Evolutionary conservation across 2,797 vertebrate genomes (phyloP), one percentile per base, ranked within the genome.

Genomic region (Myiothlypis coronata): DNA sequence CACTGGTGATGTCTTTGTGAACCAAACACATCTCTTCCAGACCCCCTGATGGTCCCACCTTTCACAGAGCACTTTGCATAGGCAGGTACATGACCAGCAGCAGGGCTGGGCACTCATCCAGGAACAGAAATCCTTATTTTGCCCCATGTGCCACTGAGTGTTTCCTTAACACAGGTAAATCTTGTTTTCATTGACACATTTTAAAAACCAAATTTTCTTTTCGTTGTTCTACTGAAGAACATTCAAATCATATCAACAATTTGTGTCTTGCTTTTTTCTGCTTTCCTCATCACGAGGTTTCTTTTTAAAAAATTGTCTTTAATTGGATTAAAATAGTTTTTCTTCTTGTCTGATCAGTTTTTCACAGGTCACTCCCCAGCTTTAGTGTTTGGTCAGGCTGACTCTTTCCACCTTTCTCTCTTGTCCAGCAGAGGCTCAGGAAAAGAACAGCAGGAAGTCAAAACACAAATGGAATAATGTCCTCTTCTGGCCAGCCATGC

Each of bases 401-500:
- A 8, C 9, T 88, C 55, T 60, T 53, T 5, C 19, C 10, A 72
- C 37, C 50, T 64, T 49, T 78, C 64, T 85, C 30, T 35, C 17
- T 74, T 2, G 2, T 11, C 19, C 37, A 71, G 2, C 9, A 64
- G 49, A 77, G 17, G 9, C 61, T 71, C 32, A 37, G 43, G 21
- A 55, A 46, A 76, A 85, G 34, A 27, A 69, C 6, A 22, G 14
- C 21, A 63, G 1, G 12, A 77, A 59, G 14, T 60, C 26, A 57
- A 82, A 93, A 43, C 26, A 26, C 34, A 56, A 53, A 85, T 13
- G 22, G 56, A 90, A 61, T 27, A 24, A 75, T 17, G 28, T 55
- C n/a, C 9, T 57, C 7, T 39, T 15, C 19, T 39, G 39, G 43
- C 19, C 46, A 53, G 13, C n/a, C 2, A 0, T 55, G 12, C 8